Percentiles rank a stretch among this genome's conserved stretches.
Evolutionary conservation across 2,113 vertebrate genomes (phyloP).

Genomic region (Pachycephala philippinensis): DNA sequence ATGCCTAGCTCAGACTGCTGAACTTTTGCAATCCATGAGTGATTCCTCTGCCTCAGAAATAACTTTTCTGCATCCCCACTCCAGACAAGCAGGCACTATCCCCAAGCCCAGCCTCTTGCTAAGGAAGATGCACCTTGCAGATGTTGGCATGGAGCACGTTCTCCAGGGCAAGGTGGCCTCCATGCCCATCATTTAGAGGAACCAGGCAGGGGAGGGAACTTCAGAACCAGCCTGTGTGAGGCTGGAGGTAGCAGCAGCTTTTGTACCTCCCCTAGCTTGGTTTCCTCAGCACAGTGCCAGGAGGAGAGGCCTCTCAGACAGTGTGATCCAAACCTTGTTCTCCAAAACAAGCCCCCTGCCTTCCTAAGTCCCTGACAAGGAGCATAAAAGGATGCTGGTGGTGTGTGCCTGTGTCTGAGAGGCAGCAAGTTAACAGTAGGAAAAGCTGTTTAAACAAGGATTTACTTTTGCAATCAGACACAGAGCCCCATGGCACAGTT

Average conservation of each 20-base stretch:
- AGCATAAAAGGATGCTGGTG: background rate
- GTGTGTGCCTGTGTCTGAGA: background rate
- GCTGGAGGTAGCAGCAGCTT: background rate
- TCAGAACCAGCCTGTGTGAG: background rate
- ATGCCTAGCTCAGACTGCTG: background rate
- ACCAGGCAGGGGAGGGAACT: background rate
- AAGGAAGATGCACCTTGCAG: background rate
- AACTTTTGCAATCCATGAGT: background rate
- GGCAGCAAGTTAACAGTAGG: background rate
- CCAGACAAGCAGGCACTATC: background rate
- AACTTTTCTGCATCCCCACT: background rate
- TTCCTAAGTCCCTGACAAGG: background rate
- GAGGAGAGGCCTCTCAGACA: background rate
- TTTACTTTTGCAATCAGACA: background rate
- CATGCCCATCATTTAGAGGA: background rate
- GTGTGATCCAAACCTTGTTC: background rate
- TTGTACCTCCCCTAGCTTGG: accelerated
- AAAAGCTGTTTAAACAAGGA: background rate
- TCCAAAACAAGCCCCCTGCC: background rate
- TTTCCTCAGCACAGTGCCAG: background rate
- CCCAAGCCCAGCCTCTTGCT: background rate
- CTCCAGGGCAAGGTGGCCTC: background rate
- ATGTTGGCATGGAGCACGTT: background rate
- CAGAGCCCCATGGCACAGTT: background rate
- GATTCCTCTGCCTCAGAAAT: background rate